Evolutionary conservation across 2,888 invertebrate genomes (phyloP).

Genomic region (Xestia rhomboidea): DNA sequence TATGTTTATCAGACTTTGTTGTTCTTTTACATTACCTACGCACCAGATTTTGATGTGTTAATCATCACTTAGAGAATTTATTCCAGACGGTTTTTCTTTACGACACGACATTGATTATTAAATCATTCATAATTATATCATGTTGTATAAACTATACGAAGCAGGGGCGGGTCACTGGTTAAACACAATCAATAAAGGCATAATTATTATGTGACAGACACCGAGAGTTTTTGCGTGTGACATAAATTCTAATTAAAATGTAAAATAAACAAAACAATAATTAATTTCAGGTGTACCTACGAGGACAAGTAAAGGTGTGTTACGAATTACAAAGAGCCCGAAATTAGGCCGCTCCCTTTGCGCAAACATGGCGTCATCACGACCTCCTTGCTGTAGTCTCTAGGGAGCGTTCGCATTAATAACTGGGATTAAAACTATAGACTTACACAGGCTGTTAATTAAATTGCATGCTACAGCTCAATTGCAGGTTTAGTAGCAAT

Average conservation of each 20-base stretch:
- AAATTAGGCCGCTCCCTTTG: slow-evolving; percentile 71
- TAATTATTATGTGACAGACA: not conserved
- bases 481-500: not conserved
- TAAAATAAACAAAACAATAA: slow-evolving; percentile 9
- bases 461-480: not conserved
- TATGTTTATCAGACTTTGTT: not conserved
- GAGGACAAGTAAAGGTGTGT: slow-evolving; percentile 42
- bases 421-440: slow-evolving; percentile 41
- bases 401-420: slow-evolving; percentile 52
- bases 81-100: not conserved
- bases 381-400: slow-evolving; percentile 56
- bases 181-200: not conserved
- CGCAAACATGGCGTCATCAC: slow-evolving; percentile 70
- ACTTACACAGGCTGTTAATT: not conserved
- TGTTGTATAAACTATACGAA: not conserved
- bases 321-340: slow-evolving; percentile 42
- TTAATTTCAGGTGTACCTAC: slow-evolving; percentile 16
- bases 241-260: not conserved
- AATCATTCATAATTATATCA: not conserved
- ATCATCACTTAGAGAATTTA: not conserved
- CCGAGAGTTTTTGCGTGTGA: not conserved
- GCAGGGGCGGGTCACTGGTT: not conserved
- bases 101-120: not conserved
- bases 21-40: not conserved
- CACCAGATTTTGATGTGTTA: not conserved